Percentiles rank a stretch among this genome's conserved stretches.
Evolutionary conservation across 2,797 vertebrate species (phyloP).

Genomic region (Crenichthys baileyi): DNA sequence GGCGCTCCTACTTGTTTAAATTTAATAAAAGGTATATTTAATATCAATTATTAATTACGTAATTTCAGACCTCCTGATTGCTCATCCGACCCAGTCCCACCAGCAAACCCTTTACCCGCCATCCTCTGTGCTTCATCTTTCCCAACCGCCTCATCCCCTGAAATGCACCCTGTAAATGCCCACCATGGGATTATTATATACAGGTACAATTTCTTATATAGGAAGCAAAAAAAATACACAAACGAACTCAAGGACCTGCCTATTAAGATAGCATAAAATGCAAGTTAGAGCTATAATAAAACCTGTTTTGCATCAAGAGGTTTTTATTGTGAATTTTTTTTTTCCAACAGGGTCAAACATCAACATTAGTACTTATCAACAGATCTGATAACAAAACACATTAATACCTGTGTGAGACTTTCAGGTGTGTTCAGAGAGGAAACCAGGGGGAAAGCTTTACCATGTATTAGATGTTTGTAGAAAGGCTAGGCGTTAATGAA

Average conservation of each 20-base stretch:
- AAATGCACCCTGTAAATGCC: no score
- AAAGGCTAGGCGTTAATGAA: constrained; percentile 42
- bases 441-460: constrained; percentile 31
- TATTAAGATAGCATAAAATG: neutral
- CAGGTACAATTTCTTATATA: neutral
- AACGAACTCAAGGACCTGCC: no score
- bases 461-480: constrained; percentile 48
- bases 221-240: neutral
- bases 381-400: constrained; percentile 51
- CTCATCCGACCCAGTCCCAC: no score
- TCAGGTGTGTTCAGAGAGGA: constrained; percentile 32
- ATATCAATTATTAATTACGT: no score
- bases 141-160: no score
- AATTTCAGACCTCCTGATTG: no score
- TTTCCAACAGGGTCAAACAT: constrained; percentile 53
- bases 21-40: no score
- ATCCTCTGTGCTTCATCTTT: no score
- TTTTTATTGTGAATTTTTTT: constrained; percentile 68
- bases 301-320: constrained; percentile 57
- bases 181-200: no score
- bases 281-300: neutral
- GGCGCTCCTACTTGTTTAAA: no score
- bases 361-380: constrained; percentile 30
- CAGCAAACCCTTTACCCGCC: no score
- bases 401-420: constrained; percentile 23